Evolutionary conservation across 2,888 invertebrate species (phyloP), one percentile per base, ranked within the genome.

Genomic region (Heterodera filipjevi): DNA sequence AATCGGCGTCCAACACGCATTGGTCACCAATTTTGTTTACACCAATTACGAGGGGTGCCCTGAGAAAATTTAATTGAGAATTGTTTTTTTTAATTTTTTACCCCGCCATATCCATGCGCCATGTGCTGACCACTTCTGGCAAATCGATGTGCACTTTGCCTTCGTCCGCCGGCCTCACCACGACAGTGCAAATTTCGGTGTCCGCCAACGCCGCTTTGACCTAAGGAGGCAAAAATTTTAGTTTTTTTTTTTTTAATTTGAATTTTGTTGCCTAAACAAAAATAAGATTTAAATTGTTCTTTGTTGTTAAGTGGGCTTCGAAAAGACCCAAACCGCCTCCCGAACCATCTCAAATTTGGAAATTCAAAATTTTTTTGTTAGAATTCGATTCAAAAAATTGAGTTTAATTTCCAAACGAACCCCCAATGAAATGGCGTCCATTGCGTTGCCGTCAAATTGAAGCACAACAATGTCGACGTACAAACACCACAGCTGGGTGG

Each of bases 401-500:
- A n/a, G n/a, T n/a, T n/a, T n/a, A n/a, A n/a, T n/a, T n/a, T n/a
- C n/a, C n/a, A n/a, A 77, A 77, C 77, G 79, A 12, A 87, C 84
- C 6, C 95, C 96, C 74, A 96, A 90, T 0, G 96, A 95, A 0
- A 95, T 94, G 14, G 95, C 95, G 92, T 98, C 98, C 90, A 94
- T 94, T n/a, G 97, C 91, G 91, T 96, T 96, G 1, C 98, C 97
- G 33, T 96, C 96, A 90, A 95, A 95, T 91, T 97, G 96, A 80
- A 98, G 91, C 82, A 98, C 90, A 87, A 87, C 81, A 27, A 86
- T 78, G 72, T 87, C 87, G 22, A 86, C 84, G 70, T 83, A 82
- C 27, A 87, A 77, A 12, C 81, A 81, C 86, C 85, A 87, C 68
- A 82, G 81, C 27, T 75, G 75, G 76, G 83, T 84, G 53, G 78